Conservation (phyloP, 2,113 vertebrate genomes). For the Platichthys stellatus region DNA sequence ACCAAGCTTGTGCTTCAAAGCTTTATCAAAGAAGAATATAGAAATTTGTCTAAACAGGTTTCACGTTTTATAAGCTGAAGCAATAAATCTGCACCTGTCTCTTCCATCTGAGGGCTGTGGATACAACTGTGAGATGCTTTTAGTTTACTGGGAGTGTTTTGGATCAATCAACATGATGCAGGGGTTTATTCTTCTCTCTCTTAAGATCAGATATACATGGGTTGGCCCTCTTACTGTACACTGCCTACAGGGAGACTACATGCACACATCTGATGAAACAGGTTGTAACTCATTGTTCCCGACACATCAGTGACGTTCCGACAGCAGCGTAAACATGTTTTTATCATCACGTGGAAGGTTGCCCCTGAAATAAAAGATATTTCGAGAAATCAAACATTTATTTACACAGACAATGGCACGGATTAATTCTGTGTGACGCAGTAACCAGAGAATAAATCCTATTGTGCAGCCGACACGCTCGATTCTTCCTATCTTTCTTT, state of each 20-base stretch:
- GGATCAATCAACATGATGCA: conserved; percentile 47
- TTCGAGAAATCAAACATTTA: background rate
- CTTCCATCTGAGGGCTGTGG: conserved; percentile 19
- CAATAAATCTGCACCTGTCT: background rate
- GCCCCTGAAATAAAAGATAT: background rate
- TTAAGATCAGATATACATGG: background rate
- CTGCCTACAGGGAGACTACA: conserved; percentile 11
- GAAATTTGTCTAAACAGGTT: too few species aligned
- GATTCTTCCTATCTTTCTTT: background rate
- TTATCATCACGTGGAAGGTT: background rate
- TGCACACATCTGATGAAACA: conserved; percentile 58
- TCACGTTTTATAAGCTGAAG: background rate
- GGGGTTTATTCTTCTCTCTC: conserved; percentile 11
- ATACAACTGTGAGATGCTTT: background rate
- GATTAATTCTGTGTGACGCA: background rate
- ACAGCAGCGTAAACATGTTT: conserved; percentile 11
- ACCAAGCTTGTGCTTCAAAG: too few species aligned
- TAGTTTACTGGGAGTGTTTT: conserved; percentile 40
- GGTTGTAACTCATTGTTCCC: conserved; percentile 25
- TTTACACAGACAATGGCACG: background rate
- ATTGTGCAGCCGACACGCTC: background rate
- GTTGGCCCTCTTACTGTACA: background rate
- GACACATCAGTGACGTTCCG: conserved; percentile 9
- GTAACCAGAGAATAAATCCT: background rate
- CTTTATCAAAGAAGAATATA: too few species aligned